Conservation (phyloP, 2,113 vertebrate genomes). For the Dipodomys merriami region DNA sequence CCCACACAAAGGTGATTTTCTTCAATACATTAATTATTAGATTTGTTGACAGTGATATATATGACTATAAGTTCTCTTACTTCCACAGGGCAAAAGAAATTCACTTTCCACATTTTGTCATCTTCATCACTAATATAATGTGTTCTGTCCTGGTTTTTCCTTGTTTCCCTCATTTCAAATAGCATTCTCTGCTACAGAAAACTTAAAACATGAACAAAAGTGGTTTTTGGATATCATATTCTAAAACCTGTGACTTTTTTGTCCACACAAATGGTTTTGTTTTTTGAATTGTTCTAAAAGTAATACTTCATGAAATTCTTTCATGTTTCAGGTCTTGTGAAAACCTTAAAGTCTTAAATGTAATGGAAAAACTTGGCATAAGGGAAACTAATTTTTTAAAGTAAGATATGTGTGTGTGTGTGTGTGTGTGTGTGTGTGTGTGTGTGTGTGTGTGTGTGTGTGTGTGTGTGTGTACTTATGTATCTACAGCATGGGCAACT, state of each 20-base stretch:
- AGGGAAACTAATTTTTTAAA: conserved; percentile 29
- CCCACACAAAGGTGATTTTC: conserved; percentile 61
- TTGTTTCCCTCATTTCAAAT: conserved; percentile 59
- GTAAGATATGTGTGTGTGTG: neutral
- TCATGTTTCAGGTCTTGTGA: conserved; percentile 30
- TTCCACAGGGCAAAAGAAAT: conserved; percentile 45
- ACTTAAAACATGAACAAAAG: conserved; percentile 49
- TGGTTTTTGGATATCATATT: conserved; percentile 25
- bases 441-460: neutral
- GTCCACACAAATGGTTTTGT: conserved; percentile 21
- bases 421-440: neutral
- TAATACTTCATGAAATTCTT: conserved; percentile 20
- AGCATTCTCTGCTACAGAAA: conserved; percentile 30
- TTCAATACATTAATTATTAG: conserved; percentile 59
- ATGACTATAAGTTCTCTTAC: conserved; percentile 37
- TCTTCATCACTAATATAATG: conserved; percentile 17
- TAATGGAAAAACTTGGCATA: neutral
- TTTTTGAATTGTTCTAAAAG: conserved; percentile 52
- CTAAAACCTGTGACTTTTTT: conserved; percentile 44
- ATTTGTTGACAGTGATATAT: conserved; percentile 48
- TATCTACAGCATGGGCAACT: neutral
- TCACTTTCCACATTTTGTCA: conserved; percentile 30
- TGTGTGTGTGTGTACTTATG: neutral
- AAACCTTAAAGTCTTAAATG: conserved; percentile 40
- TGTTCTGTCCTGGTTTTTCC: conserved; percentile 41